phyloP scores from a whole-genome alignment of 1,140 invertebrate genomes.

The Apis laboriosa region DNA sequence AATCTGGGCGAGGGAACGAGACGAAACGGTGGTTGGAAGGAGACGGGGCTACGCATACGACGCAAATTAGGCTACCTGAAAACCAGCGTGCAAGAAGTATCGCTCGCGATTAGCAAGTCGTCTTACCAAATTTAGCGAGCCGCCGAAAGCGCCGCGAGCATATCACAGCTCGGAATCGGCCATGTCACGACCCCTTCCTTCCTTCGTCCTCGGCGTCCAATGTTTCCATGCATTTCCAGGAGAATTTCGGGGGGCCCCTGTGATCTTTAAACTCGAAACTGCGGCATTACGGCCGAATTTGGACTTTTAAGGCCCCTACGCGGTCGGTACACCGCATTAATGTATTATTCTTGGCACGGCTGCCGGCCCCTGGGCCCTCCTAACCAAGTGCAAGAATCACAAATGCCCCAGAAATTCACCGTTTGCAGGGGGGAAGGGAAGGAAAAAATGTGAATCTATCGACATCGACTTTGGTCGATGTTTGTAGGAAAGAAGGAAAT shows the following conservation, averaged over 20 bases:
- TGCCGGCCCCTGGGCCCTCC: neutral
- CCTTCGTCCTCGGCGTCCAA: neutral
- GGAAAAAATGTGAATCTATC: neutral
- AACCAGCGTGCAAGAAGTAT: constrained; percentile 52
- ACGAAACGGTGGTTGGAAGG: neutral
- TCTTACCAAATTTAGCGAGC: constrained; percentile 56
- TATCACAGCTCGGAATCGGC: constrained; percentile 42
- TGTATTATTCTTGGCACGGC: constrained; percentile 43
- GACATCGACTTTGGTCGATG: neutral
- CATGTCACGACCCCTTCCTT: constrained; percentile 52
- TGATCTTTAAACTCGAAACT: constrained; percentile 53
- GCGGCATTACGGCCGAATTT: constrained; percentile 46
- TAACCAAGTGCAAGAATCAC: constrained; percentile 24
- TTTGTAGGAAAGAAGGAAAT: too few relatives aligned
- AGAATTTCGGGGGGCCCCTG: neutral
- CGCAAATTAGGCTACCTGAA: constrained; percentile 58
- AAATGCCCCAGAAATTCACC: constrained; percentile 7
- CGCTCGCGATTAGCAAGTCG: constrained; percentile 56
- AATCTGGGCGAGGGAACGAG: neutral
- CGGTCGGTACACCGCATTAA: constrained; percentile 25
- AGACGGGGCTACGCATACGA: constrained; percentile 36
- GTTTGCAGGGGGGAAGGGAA: fast-evolving
- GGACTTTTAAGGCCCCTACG: constrained; percentile 15
- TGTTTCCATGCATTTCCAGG: constrained; percentile 39
- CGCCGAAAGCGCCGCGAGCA: constrained; percentile 42